A percentile compares a stretch with the other conserved stretches of the same genome.
Conservation (phyloP, 2,888 invertebrate genomes). For the Meloe dianella region DNA sequence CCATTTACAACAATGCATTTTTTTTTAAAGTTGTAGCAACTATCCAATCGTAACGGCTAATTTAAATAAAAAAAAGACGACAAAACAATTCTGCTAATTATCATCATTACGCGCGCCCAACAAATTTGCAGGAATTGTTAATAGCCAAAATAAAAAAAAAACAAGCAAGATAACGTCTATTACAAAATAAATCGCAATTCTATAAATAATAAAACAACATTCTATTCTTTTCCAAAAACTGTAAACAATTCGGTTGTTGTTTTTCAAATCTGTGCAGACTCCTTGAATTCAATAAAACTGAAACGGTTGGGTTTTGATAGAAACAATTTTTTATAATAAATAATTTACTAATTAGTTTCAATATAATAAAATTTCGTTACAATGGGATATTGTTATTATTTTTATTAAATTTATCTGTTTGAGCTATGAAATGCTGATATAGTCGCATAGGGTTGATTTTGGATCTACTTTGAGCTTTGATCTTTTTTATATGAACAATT, state of each 20-base stretch:
- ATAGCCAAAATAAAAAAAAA: too few relatives aligned
- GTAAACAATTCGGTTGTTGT: too few relatives aligned
- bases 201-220: too few relatives aligned
- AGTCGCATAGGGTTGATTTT: neutral
- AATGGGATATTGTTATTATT: neutral
- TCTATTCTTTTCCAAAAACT: too few relatives aligned
- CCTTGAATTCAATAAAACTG: too few relatives aligned
- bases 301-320: neutral
- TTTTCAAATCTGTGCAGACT: too few relatives aligned
- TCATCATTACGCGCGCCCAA: too few relatives aligned
- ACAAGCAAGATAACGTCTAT: too few relatives aligned
- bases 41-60: too few relatives aligned
- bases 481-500: neutral
- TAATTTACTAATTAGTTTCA: constrained; percentile 2
- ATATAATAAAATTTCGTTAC: constrained; percentile 1
- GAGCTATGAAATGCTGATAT: neutral
- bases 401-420: neutral
- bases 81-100: neutral
- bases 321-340: constrained; percentile 7
- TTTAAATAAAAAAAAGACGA: too few relatives aligned
- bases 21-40: neutral
- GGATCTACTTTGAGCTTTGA: constrained; percentile 6
- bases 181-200: too few relatives aligned
- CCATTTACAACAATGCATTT: neutral
- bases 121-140: too few relatives aligned